Conservation (phyloP, 2,888 invertebrate genomes). For the Xestia ashworthii region DNA sequence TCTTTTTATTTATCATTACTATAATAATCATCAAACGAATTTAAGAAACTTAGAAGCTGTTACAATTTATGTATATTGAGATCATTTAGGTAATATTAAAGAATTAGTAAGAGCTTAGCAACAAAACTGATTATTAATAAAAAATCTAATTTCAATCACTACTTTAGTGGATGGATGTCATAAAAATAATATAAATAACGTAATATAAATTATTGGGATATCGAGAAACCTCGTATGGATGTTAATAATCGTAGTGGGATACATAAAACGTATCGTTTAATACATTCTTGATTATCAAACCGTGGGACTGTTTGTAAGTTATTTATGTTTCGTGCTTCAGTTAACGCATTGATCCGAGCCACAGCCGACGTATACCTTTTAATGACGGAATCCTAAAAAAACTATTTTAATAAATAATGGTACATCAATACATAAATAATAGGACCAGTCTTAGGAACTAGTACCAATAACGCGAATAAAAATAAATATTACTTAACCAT, state of each 20-base stretch:
- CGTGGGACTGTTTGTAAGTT: conserved; percentile 66
- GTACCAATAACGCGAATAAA: conserved; percentile 74
- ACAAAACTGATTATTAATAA: conserved; percentile 66
- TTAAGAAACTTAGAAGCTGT: conserved; percentile 52
- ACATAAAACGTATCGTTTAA: conserved; percentile 64
- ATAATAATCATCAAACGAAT: conserved; percentile 62
- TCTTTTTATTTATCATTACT: conserved; percentile 60
- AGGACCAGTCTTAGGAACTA: conserved; percentile 65
- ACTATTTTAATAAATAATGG: conserved; percentile 47
- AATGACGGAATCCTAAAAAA: conserved; percentile 61
- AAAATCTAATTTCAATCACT: conserved; percentile 66
- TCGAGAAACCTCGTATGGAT: conserved; percentile 55
- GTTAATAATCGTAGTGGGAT: conserved; percentile 63
- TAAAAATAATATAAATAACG: conserved; percentile 69
- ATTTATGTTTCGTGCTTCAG: conserved; percentile 62
- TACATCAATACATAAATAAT: conserved; percentile 64
- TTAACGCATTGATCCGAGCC: conserved; percentile 55
- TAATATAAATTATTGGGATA: conserved; percentile 68
- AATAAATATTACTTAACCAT: conserved; percentile 79
- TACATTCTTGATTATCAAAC: conserved; percentile 61
- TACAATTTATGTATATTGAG: conserved; percentile 60
- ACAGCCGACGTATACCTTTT: conserved; percentile 57
- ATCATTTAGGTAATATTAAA: conserved; percentile 58
- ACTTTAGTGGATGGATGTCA: conserved; percentile 61
- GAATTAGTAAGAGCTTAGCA: conserved; percentile 63